Conservation (phyloP, 1,140 invertebrate genomes). For the Drosophila equinoxialis region DNA sequence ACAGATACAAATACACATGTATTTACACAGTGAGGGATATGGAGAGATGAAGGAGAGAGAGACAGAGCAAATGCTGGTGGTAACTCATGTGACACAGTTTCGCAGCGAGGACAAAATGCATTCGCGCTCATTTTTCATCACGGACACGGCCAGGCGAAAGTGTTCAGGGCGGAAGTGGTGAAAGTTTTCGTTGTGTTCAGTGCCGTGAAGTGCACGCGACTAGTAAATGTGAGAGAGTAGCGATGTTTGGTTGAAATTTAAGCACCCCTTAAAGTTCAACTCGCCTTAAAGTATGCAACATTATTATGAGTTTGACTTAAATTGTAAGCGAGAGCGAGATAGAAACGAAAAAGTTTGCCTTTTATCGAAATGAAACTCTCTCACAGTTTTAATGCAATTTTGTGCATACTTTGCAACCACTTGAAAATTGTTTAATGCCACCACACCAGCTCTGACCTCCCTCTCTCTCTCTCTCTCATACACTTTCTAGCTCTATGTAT, state of each 20-base stretch:
- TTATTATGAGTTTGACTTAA: constrained; percentile 11
- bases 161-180: constrained; percentile 45
- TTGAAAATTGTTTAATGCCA: constrained; percentile 57
- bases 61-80: neutral
- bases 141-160: constrained; percentile 40
- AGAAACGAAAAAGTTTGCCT: constrained; percentile 27
- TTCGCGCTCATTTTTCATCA: constrained; percentile 68
- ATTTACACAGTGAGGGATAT: neutral
- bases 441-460: constrained; percentile 17
- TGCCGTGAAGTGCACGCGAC: constrained; percentile 38
- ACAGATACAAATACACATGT: constrained; percentile 35
- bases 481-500: constrained; percentile 12
- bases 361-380: constrained; percentile 5
- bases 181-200: constrained; percentile 53
- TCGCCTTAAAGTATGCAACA: constrained; percentile 35
- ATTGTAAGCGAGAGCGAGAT: neutral
- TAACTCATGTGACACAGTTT: constrained; percentile 67
- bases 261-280: constrained; percentile 39
- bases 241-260: constrained; percentile 34
- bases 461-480: neutral
- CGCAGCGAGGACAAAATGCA: constrained; percentile 50
- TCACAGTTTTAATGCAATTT: constrained; percentile 55
- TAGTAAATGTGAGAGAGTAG: neutral
- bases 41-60: too few species aligned
- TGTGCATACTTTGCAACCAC: constrained; percentile 52